Conservation (phyloP, 2,113 vertebrate species). For the Dromas ardeola region DNA sequence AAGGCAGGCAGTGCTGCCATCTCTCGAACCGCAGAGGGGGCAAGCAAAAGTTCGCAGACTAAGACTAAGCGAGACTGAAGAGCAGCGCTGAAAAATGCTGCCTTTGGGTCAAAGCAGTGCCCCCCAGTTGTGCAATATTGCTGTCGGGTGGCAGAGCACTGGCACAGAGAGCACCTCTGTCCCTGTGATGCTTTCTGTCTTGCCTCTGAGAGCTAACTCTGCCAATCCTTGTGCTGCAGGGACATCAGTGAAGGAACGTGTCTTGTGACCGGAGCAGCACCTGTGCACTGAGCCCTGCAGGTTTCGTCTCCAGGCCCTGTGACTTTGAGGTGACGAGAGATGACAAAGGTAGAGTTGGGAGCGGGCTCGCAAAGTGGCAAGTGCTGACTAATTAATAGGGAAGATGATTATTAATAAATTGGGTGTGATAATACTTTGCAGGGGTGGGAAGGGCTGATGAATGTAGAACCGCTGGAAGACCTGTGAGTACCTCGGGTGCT, state of each 20-base stretch:
- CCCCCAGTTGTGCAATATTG: too few relatives aligned
- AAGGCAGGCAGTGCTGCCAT: neutral
- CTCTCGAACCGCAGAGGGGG: accelerated
- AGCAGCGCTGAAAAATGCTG: neutral
- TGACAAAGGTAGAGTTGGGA: neutral
- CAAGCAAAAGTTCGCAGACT: neutral
- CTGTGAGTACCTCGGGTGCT: neutral
- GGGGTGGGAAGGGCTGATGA: neutral
- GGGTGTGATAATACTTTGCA: accelerated
- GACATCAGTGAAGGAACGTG: accelerated
- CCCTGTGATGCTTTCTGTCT: neutral
- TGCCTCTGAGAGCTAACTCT: neutral
- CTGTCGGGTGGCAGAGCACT: neutral
- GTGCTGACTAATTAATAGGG: neutral
- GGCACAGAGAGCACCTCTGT: accelerated
- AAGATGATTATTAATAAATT: neutral
- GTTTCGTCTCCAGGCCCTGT: neutral
- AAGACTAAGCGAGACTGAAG: neutral
- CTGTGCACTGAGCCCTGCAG: neutral
- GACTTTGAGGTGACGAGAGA: neutral
- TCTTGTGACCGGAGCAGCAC: neutral
- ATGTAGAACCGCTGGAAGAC: neutral
- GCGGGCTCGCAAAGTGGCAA: neutral
- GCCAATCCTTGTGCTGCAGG: neutral
- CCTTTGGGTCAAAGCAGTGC: neutral